Evolutionary conservation across 2,113 vertebrate genomes (phyloP).

Genomic region (Hepsetus odoe): DNA sequence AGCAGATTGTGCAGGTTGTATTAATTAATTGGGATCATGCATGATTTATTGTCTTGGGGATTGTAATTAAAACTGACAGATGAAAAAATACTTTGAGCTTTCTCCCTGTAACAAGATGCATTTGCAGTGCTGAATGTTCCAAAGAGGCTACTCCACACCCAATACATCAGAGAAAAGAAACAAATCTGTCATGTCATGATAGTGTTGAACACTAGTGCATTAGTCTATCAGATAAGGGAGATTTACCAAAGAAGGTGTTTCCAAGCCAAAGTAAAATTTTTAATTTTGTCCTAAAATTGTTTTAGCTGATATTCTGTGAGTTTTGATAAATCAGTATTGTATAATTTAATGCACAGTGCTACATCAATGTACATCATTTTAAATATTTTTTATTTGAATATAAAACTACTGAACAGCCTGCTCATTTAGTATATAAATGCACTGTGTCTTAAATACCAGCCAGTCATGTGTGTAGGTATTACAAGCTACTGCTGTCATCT

Average conservation of each 20-base stretch:
- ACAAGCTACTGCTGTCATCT: background rate
- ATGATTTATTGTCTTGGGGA: constrained; percentile 67
- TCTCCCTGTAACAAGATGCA: constrained; percentile 27
- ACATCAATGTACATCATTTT: no score
- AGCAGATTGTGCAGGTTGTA: constrained; percentile 52
- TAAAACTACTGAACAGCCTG: no score
- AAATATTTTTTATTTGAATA: no score
- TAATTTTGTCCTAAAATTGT: no score
- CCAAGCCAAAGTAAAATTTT: constrained; percentile 23
- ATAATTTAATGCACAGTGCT: background rate
- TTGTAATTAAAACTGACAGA: constrained; percentile 71
- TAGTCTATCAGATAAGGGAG: constrained; percentile 64
- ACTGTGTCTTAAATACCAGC: no score
- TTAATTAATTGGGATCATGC: constrained; percentile 66
- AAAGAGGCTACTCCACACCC: constrained; percentile 51
- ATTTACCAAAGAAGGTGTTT: constrained; percentile 29
- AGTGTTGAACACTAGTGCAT: constrained; percentile 76
- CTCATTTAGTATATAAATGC: background rate
- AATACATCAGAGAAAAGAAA: constrained; percentile 62
- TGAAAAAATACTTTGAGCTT: constrained; percentile 46
- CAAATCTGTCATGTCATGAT: constrained; percentile 70
- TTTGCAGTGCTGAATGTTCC: constrained; percentile 37
- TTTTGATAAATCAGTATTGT: background rate
- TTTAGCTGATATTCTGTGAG: background rate
- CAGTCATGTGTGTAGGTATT: background rate